Base-by-base conservation (phyloP, 2,888 invertebrate species). In the Coenonympha arcania region DNA sequence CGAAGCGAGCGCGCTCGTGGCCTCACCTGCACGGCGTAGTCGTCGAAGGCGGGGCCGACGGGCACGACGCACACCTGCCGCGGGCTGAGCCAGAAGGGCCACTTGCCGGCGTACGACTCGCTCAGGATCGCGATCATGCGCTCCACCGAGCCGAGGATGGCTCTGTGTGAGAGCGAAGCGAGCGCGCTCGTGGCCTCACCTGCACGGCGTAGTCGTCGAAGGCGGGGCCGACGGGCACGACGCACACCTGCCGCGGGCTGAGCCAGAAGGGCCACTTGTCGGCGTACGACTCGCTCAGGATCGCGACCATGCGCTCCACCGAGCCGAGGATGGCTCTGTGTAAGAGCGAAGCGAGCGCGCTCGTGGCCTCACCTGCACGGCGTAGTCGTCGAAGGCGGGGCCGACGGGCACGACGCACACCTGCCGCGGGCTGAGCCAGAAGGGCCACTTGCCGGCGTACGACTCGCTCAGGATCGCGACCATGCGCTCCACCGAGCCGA, bases 241-340 rank as follows among this genome's bases (percentile, higher is more conserved):
- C 92, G 90, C 79, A 73, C 3, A 89, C 91, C 80, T 99, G 99
- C 6, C 98, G 87, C 2, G 99, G 99, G 1, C 98, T 98, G 37
- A 99, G 76, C 99, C 99, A 99, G 88, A 99, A 98, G 5, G 99
- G 99, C 99, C 99, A 99, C 86, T 99, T 99, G 58, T 99, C 99
- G 11, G 94, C 99, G 83, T 93, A 99, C 57, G 93, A 95, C 87
- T 99, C 99, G 19, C 96, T 95, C 36, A 99, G 88, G 67, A 99
- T 96, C 1, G 99, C 99, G 55, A 99, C 93, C 96, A 99, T 96
- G 18, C 99, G 90, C 84, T 99, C 99, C 5, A 99, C 95, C 0
- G 99, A 99, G 3, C 99, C 99, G 1, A 99, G 88, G n/a, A n/a
- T n/a, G n/a, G n/a, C n/a, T n/a, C n/a, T n/a, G n/a, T n/a, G n/a